A percentile compares a stretch with the other conserved stretches of the same genome.
Evolutionary conservation across 1,140 invertebrate genomes (phyloP).

Genomic region (Pseudobourletiella spinata): DNA sequence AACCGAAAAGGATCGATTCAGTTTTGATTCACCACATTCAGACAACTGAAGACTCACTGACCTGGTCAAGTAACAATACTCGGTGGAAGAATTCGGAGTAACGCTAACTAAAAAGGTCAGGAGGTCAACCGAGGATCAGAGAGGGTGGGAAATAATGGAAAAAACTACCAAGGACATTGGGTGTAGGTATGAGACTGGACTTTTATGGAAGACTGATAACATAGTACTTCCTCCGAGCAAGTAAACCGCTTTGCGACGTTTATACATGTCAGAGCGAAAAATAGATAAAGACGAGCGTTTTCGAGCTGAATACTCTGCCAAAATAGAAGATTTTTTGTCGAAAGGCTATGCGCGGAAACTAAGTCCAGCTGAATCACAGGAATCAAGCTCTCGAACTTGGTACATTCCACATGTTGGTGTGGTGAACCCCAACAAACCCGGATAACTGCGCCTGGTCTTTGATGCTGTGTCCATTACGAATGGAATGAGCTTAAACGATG

Average conservation of each 20-base stretch:
- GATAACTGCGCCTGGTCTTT: slow-evolving; percentile 4
- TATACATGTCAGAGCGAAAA: slow-evolving; percentile 9
- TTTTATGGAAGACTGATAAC: slow-evolving; percentile 16
- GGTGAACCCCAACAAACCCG: slow-evolving; percentile 16
- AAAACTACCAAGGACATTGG: background rate
- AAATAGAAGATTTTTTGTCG: slow-evolving; percentile 3
- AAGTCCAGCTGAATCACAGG: background rate
- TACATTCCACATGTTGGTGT: slow-evolving; percentile 11
- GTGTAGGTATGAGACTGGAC: slow-evolving; percentile 17
- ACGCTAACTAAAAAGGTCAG: background rate
- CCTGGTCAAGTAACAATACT: slow-evolving; percentile 14
- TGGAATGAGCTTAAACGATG: slow-evolving; percentile 13
- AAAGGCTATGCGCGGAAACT: slow-evolving; percentile 12
- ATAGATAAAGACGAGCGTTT: slow-evolving; percentile 11
- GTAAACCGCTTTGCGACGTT: background rate
- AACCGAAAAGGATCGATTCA: background rate
- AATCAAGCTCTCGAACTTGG: background rate
- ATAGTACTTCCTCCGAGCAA: background rate
- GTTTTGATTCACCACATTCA: background rate
- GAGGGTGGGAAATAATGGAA: background rate
- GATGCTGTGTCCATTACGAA: background rate
- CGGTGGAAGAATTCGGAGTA: slow-evolving; percentile 10
- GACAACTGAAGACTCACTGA: background rate
- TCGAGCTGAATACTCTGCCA: background rate
- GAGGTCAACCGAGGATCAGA: slow-evolving; percentile 13